Base-by-base conservation (phyloP, 2,113 vertebrate genomes). In the Scomber scombrus region DNA sequence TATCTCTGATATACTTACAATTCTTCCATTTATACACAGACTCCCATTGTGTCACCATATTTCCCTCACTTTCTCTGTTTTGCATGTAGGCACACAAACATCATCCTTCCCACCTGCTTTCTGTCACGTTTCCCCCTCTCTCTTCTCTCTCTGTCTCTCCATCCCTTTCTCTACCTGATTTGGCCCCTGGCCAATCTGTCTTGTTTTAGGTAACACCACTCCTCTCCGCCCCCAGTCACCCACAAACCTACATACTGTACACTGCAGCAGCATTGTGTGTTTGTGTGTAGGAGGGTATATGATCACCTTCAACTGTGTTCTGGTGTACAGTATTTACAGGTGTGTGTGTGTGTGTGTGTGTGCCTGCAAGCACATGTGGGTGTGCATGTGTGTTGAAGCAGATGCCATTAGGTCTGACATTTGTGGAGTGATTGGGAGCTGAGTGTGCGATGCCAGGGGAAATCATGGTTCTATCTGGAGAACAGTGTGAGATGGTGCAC, bases 381-480 rank as follows among this genome's bases (percentile, higher is more conserved):
- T 68, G 79, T 77, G 66, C 54, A 52, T 75, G 73, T 80, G 69
- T 66, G 62, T 72, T 7, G 9, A 43, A 80, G 75, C 79, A 57
- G 79, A 80, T 55, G 49, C 77, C 80, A 70, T 85, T 57, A 81
- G 62, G 57, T 34, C 45, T 62, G 82, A 76, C 66, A 52, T 84
- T 72, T 79, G 79, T 82, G 73, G 67, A 74, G 67, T 72, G 80
- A 76, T 80, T 65, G 68, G 62, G 61, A 61, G 77, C 75, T 69
- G 80, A 70, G 82, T 88, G 79, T 88, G 69, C 46, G 74, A 74
- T 75, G 80, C 64, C 87, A 66, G 65, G 55, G 85, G 89, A 86
- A 88, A 78, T 86, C 84, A 78, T n/a, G 66, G 74, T 64, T 88
- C 46, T 54, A 7, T 82, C 66, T 79, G 74, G 61, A 75, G 75